Base-by-base conservation (phyloP, 1,140 invertebrate genomes). In the Drosophila arizonae region DNA sequence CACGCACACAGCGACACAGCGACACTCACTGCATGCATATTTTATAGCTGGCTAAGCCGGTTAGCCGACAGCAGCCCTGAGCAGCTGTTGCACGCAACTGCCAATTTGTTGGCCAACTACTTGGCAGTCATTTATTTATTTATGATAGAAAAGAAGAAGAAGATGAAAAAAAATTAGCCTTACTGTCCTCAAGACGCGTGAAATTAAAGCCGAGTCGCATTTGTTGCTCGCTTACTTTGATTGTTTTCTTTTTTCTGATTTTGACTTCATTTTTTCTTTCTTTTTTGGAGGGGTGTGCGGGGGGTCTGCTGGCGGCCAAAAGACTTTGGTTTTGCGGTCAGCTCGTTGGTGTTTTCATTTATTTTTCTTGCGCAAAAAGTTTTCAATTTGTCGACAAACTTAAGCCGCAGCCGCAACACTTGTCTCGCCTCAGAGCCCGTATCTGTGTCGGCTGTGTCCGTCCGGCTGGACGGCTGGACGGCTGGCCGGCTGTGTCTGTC, bases 351-450 rank as follows among this genome's bases (percentile, higher is more conserved):
- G 52, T 21, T 51, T 63, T 39, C 26, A 52, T 63, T 63, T 63
- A 52, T 43, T 41, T 63, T 39, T 54, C 52, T 51, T 39, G 6
- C 56, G 33, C 50, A 79, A 74, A 86, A 86, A 86, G 78, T 86
- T 86, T 87, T 86, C 82, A 86, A 86, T 86, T 86, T 86, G 82
- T 75, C 82, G 76, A 82, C 76, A 79, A 86, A 86, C 82, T 86
- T 87, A 82, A 86, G 82, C 82, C 82, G 79, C 82, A 87, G 77
- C 82, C 79, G 70, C 76, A 86, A 79, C 79, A 87, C 67, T 81
- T 87, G 71, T 77, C 54, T 11, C 15, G 57, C 30, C 21, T 33
- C 57, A 10, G 24, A 60, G 74, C 54, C 39, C 48, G 21, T 28
- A 61, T 64, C 72, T 74, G 66, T 39, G 66, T 39, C 46, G 50